A percentile compares a stretch with the other conserved stretches of the same genome.
These are phyloP conservation scores for Sorex fumeus DNA, from an alignment of 2,113 vertebrate genomes.

Conservation along the genomic window DNA sequence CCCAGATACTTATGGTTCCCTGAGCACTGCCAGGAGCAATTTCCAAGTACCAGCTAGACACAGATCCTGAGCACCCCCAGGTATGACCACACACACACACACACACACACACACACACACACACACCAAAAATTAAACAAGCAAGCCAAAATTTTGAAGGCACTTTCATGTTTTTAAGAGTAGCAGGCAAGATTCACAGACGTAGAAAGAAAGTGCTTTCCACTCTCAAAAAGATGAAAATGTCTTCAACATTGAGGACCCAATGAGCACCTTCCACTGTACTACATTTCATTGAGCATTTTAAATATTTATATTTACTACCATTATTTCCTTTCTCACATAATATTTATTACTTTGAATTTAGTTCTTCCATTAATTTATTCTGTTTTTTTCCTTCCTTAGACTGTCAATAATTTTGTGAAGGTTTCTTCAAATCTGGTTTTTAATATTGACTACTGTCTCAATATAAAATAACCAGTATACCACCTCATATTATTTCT, in stretches of 20 bases:
- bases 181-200: not conserved
- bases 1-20: too few relatives aligned
- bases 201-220: not conserved
- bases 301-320: not conserved
- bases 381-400: constrained; percentile 34
- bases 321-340: constrained; percentile 44
- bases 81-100: too few relatives aligned
- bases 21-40: too few relatives aligned
- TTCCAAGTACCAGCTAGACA: too few relatives aligned
- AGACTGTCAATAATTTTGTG: not conserved
- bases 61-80: too few relatives aligned
- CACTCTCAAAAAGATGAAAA: not conserved
- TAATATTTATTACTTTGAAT: constrained; percentile 52
- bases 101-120: too few relatives aligned
- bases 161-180: not conserved
- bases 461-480: not conserved
- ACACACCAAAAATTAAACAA: not conserved
- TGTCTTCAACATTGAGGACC: not conserved
- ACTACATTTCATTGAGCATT: not conserved
- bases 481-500: constrained; percentile 42
- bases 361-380: constrained; percentile 7
- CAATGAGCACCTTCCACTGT: not conserved
- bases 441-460: not conserved
- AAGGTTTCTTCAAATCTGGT: constrained; percentile 32
- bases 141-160: not conserved